Base-by-base conservation (phyloP, 2,888 invertebrate genomes). In the Limnephilus auricula region DNA sequence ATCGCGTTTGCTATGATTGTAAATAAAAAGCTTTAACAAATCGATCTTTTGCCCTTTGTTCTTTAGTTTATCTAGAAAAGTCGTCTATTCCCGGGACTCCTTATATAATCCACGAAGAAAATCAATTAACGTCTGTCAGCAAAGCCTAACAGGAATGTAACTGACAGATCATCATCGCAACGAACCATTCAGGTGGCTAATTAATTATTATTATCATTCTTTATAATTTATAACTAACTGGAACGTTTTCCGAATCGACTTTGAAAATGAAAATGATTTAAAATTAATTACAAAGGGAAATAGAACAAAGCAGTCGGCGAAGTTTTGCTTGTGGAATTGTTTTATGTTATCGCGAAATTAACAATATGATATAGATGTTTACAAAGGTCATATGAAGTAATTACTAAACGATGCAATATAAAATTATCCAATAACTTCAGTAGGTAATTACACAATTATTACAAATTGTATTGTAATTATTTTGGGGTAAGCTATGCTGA, bases 91-190 rank as follows among this genome's bases (percentile, higher is more conserved):
- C 25, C 9, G 25, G 65, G 25, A 25, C 65, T 65, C 50, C 50
- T 65, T n/a, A 65, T 65, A n/a, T 65, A 65, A 65, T 65, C 65
- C 85, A 40, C 45, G 85, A 85, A 65, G 65, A 37, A 89, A 89
- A 89, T 80, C 89, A 80, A 89, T 89, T 89, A 80, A 89, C 80
- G 89, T 89, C 89, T 10, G 25, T 89, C 89, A 80, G 32, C 18
- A 31, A 80, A 89, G 80, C 79, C 79, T 89, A 30, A 32, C 25
- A 45, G 45, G 80, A 89, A 32, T 89, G 80, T 45, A 32, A 89
- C 45, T 80, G 89, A 80, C 89, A 89, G 80, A 89, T 80, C 79
- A 18, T 40, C 18, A 50, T 9, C 45, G 6, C 31, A 80, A 40
- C 30, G 45, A 40, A 45, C 80, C 89, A 89, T 45, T 80, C 34